Evolutionary conservation across 2,797 vertebrate genomes (phyloP).

Genomic region (Coluber constrictor): DNA sequence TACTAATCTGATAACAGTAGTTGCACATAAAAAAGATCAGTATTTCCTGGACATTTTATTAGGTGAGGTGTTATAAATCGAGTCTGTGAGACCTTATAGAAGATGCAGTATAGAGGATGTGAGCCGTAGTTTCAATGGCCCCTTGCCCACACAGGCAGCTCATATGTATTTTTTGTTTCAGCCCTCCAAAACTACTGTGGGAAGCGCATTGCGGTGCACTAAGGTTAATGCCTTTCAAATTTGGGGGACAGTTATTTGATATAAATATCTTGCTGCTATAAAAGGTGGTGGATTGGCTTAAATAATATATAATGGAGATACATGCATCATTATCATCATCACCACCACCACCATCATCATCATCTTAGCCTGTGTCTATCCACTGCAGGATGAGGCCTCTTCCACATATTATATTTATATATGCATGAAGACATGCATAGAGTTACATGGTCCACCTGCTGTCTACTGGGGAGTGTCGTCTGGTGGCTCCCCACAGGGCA

Average conservation of each 20-base stretch:
- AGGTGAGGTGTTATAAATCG: not conserved
- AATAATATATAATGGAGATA: not conserved
- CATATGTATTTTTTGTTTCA: too few relatives aligned
- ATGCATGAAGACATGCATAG: not conserved
- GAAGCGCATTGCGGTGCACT: not conserved
- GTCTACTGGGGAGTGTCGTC: not conserved
- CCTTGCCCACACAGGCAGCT: too few relatives aligned
- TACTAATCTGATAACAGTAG: not conserved
- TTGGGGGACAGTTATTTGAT: not conserved
- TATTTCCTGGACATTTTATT: not conserved
- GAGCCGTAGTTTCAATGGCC: too few relatives aligned
- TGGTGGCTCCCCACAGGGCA: not conserved
- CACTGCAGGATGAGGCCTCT: not conserved
- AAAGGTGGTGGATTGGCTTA: not conserved
- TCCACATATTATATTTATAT: not conserved
- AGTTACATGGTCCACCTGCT: not conserved
- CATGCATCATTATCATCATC: not conserved
- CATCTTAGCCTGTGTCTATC: not conserved
- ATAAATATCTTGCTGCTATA: not conserved
- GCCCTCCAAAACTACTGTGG: not conserved
- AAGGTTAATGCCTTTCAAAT: not conserved
- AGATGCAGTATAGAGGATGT: too few relatives aligned
- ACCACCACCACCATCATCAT: not conserved
- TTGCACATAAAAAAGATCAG: not conserved
- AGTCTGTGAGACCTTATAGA: not conserved